phyloP scores from a whole-genome alignment of 2,888 invertebrate species.

The Eristalinus sepulchralis region DNA sequence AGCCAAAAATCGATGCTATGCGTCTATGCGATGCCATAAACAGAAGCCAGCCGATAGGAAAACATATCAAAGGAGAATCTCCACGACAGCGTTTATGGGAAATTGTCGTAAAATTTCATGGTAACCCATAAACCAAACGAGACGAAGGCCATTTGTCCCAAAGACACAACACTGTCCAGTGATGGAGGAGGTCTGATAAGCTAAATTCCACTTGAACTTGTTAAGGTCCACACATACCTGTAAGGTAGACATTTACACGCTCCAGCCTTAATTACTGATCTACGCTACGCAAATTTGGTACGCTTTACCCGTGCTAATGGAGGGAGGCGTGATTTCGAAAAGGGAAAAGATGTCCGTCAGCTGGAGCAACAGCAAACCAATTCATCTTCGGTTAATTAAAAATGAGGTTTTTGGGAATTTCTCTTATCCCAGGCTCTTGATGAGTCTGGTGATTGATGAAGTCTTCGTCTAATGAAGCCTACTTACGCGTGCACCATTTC shows the following conservation, averaged over 20 bases:
- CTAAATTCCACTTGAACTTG: slow-evolving; percentile 21
- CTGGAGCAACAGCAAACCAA: slow-evolving; percentile 45
- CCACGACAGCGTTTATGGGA: slow-evolving; percentile 12
- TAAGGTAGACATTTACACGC: neutral
- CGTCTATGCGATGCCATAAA: slow-evolving; percentile 25
- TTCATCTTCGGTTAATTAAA: slow-evolving; percentile 49
- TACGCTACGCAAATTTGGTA: neutral
- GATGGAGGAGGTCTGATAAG: slow-evolving; percentile 16
- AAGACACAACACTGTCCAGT: neutral
- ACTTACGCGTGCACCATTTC: slow-evolving; percentile 25
- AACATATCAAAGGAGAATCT: slow-evolving; percentile 11
- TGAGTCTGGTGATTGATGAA: slow-evolving; percentile 52
- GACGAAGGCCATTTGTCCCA: neutral
- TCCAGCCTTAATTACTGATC: slow-evolving; percentile 23
- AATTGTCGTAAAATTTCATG: slow-evolving; percentile 40
- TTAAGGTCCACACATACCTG: neutral
- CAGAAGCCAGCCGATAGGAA: slow-evolving; percentile 43
- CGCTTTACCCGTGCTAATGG: neutral
- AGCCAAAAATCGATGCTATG: slow-evolving; percentile 23
- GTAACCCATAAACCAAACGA: slow-evolving; percentile 17
- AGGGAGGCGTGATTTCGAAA: slow-evolving; percentile 3
- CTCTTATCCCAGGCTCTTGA: neutral
- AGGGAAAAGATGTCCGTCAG: slow-evolving; percentile 29
- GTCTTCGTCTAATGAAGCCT: slow-evolving; percentile 27
- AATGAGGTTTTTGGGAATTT: neutral